Base-by-base conservation (phyloP, 1,140 invertebrate genomes). In the Bicyclus anynana region DNA sequence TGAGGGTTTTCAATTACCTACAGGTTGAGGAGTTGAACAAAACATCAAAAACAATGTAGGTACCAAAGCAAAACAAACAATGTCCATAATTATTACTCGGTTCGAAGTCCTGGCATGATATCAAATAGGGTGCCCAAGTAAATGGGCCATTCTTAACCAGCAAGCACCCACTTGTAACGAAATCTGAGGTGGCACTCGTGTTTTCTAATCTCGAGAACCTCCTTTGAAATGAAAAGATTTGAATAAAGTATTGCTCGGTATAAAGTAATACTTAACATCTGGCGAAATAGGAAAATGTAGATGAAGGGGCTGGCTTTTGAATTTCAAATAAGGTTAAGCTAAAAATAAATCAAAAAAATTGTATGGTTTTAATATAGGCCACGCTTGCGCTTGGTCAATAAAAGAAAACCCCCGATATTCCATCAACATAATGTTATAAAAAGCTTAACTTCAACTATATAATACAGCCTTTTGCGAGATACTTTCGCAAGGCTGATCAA, bases 201-300 rank as follows among this genome's bases (percentile, higher is more conserved):
- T 65, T 60, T 57, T 54, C 44, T 61, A 61, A 68, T 65, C 56
- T 68, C 26, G 48, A 65, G 56, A 53, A 56, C 47, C 54, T 48
- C 44, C 53, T 68, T 62, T 64, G 44, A 62, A 56, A 53, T 59
- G 42, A 5, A 13, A 29, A 59, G 46, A 49, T 51, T 52, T 53
- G 50, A 48, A 35, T 56, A 44, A 51, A 49, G 60, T 33, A 37
- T 50, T 56, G 10, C 14, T 18, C 37, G 14, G 37, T 61, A 14
- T 10, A 37, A 59, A 50, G 26, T 46, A 33, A 16, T 16, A 46
- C 18, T 21, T 12, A 29, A 33, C 42, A 46, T 21, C 27, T 37
- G 17, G n/a, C 13, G 12, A 48, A 48, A 27, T 27, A 29, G 13
- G 6, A 48, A 27, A 27, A 14, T 23, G 21, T 48, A 33, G 29